phyloP scores from a whole-genome alignment of 2,888 invertebrate species.

The Mamestra brassicae region DNA sequence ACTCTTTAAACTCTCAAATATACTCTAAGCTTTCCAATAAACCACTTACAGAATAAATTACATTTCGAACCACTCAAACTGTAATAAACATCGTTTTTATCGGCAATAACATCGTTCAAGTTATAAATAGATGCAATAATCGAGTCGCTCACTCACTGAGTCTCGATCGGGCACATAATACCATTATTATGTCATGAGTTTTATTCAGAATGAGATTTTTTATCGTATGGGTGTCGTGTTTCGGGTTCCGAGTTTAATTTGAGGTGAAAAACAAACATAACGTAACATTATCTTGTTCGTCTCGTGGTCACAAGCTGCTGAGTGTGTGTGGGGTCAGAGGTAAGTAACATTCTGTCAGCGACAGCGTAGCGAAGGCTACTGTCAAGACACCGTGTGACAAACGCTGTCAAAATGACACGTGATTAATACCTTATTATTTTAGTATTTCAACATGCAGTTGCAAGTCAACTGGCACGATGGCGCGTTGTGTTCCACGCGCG shows the following conservation, averaged over 20 bases:
- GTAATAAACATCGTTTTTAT: constrained; percentile 28
- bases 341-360: too few relatives aligned
- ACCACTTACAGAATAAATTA: constrained; percentile 21
- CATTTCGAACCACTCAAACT: constrained; percentile 4
- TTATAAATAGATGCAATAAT: constrained; percentile 36
- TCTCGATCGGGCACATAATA: constrained; percentile 20
- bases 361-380: too few relatives aligned
- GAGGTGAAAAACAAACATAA: too few relatives aligned
- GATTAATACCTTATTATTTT: too few relatives aligned
- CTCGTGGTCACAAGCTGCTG: too few relatives aligned
- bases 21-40: constrained; percentile 4
- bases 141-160: constrained; percentile 12
- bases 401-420: too few relatives aligned
- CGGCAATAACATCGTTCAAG: constrained; percentile 4
- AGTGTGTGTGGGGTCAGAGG: too few relatives aligned
- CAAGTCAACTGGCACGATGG: too few relatives aligned
- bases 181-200: constrained; percentile 18
- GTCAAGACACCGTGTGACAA: too few relatives aligned
- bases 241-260: not conserved
- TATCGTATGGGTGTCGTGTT: not conserved
- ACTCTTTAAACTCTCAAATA: not conserved
- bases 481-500: too few relatives aligned
- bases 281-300: too few relatives aligned
- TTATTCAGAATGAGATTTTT: not conserved
- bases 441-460: too few relatives aligned